These are phyloP conservation scores for Drosophila novamexicana DNA, from an alignment of 1,140 invertebrate species.

Conservation along the genomic window DNA sequence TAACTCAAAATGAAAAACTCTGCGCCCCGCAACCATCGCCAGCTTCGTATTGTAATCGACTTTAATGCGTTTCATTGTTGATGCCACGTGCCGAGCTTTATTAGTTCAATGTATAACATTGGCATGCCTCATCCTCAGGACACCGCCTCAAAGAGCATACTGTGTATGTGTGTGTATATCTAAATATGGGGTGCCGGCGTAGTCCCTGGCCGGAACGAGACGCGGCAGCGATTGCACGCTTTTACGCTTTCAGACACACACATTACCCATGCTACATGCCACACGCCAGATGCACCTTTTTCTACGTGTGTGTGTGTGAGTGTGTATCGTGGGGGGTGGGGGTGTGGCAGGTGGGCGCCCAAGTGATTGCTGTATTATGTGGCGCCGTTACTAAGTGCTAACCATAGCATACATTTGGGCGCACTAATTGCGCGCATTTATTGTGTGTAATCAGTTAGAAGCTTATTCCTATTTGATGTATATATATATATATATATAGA, in stretches of 20 bases:
- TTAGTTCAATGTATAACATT: constrained; percentile 83
- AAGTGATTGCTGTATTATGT: constrained; percentile 75
- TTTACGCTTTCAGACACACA: constrained; percentile 84
- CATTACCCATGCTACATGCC: constrained; percentile 68
- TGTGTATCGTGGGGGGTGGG: background rate
- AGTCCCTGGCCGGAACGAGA: constrained; percentile 54
- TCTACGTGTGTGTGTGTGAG: constrained; percentile 1
- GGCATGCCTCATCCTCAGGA: constrained; percentile 61
- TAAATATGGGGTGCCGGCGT: constrained; percentile 10
- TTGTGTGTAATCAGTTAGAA: constrained; percentile 67
- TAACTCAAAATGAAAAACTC: constrained; percentile 28
- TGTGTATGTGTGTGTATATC: constrained; percentile 21
- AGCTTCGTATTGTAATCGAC: constrained; percentile 84
- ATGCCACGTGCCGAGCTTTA: constrained; percentile 84
- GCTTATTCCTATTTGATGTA: constrained; percentile 15
- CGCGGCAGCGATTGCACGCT: constrained; percentile 77
- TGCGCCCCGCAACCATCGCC: constrained; percentile 3
- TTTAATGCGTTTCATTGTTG: constrained; percentile 85
- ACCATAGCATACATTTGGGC: constrained; percentile 71
- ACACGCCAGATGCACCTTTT: constrained; percentile 60
- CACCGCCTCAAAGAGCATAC: constrained; percentile 50
- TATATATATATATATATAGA: background rate
- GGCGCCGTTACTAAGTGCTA: constrained; percentile 56
- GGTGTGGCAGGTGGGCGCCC: constrained; percentile 14
- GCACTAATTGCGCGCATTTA: constrained; percentile 70